Evolutionary conservation across 2,113 vertebrate species (phyloP).

Genomic region (Caloenas nicobarica): DNA sequence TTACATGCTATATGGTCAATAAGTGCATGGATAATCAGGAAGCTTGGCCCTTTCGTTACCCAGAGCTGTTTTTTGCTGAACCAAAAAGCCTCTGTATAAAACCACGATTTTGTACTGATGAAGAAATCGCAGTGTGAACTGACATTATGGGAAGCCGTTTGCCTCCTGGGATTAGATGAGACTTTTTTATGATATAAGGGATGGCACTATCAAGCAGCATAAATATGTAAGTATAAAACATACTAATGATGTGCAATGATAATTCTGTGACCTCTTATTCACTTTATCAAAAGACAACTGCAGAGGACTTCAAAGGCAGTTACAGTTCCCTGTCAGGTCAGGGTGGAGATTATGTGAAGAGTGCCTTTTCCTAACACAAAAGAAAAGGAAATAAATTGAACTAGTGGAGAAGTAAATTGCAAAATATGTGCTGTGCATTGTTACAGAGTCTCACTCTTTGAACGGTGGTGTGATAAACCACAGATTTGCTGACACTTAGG

Average conservation of each 20-base stretch:
- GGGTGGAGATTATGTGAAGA: background rate
- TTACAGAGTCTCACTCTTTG: background rate
- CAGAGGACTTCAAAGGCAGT: background rate
- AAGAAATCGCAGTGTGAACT: background rate
- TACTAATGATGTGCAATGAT: background rate
- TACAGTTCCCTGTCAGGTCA: background rate
- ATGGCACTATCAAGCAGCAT: background rate
- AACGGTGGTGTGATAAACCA: background rate
- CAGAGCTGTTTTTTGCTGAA: background rate
- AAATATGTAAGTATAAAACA: background rate
- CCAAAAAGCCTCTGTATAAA: background rate
- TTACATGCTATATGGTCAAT: constrained; percentile 45
- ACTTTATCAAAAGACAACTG: background rate
- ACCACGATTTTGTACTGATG: fast-evolving
- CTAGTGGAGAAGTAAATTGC: background rate
- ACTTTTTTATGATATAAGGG: background rate
- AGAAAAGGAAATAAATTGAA: constrained; percentile 7
- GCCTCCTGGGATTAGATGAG: background rate
- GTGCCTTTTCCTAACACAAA: background rate
- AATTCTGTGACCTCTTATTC: background rate
- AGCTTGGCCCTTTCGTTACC: background rate
- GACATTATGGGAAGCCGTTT: background rate
- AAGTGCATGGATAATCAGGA: constrained; percentile 36
- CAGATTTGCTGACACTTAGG: constrained; percentile 18
- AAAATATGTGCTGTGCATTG: background rate